Evolutionary conservation across 2,113 vertebrate genomes (phyloP), one percentile per base, ranked within the genome.

Genomic region (Aphyosemion australe): DNA sequence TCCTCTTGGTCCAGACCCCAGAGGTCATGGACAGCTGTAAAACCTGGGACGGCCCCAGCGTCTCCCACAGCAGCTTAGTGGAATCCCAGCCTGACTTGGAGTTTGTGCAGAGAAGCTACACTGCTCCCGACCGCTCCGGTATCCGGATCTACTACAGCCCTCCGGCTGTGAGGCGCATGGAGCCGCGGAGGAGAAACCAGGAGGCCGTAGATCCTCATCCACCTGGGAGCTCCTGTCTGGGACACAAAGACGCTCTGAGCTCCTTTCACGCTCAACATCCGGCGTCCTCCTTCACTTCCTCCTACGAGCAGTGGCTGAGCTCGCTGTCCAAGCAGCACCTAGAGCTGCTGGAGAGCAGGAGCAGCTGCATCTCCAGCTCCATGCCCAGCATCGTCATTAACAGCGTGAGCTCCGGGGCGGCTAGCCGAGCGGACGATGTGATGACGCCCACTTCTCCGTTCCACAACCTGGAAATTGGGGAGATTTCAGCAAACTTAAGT

Each of bases 141-240:
- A 98, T 99, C 74, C 93, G 97, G 1, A 98, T 99, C 77, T 99
- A 99, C 88, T 99, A 98, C 75, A 99, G 97, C 75, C 97, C 97
- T 0, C 97, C 96, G 0, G 92, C 96, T 16, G 92, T 94, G 31
- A 93, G 97, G 67, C 95, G 90, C 84, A 91, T 0, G 89, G 94
- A 59, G 88, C 93, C 79, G 87, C 91, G 0, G 74, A 93, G 50
- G 73, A 87, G 68, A 45, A 56, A 39, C 69, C 80, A 81, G 74
- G 71, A 80, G 55, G 41, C 13, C 31, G 46, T 16, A 41, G 70
- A 70, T 43, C 20, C 39, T 0, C 76, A 61, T 47, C 71, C 49
- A 42, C 76, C 84, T 4, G 72, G 86, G 7, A 67, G 70, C 42
- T 61, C 72, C 1, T 68, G 39, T 16, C 46, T 54, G 50, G 32